Evolutionary conservation across 2,113 vertebrate genomes (phyloP), one percentile per base, ranked within the genome.

Genomic region (Syngnathus floridae): DNA sequence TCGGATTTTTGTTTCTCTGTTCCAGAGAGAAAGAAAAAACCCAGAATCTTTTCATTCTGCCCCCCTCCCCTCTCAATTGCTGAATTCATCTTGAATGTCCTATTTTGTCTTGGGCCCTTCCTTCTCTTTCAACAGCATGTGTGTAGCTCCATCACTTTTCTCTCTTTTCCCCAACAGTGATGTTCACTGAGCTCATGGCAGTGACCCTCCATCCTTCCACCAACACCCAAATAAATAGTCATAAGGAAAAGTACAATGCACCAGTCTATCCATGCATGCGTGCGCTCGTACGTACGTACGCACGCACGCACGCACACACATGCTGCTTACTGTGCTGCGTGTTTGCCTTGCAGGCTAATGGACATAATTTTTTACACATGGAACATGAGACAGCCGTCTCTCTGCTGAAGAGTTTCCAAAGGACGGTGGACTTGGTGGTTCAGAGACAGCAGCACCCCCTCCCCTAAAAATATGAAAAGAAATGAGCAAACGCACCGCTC

Each of bases 401-500:
- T 86, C 93, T 99, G 72, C 93, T 99, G 93, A 99, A 99, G 96
- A 99, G 92, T 94, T 99, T 99, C 93, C 96, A 93, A 91, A 93
- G 93, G 84, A 96, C 91, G 88, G 97, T 99, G 94, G 95, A 99
- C 92, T 93, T 99, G 93, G 91, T 97, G 89, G 93, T 99, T 90
- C 94, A 94, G 97, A 92, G 96, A 98, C 93, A 94, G 94, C 93
- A 94, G 79, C 82, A 75, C 73, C 65, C 90, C 88, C 92, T 94
- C 65, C 90, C 88, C 92, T 94, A 93, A 93, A 93, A 93, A 91
- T 94, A 93, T 93, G 87, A 69, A 84, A 74, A 80, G 63, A n/a
- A 51, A 80, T 77, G 85, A 84, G 70, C 57, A 75, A 79, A 88
- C 74, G 81, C 73, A 79, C 59, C 79, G 75, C 80, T 83, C 83